Base-by-base conservation (phyloP, 2,113 vertebrate species). In the Pterocles burchelli region DNA sequence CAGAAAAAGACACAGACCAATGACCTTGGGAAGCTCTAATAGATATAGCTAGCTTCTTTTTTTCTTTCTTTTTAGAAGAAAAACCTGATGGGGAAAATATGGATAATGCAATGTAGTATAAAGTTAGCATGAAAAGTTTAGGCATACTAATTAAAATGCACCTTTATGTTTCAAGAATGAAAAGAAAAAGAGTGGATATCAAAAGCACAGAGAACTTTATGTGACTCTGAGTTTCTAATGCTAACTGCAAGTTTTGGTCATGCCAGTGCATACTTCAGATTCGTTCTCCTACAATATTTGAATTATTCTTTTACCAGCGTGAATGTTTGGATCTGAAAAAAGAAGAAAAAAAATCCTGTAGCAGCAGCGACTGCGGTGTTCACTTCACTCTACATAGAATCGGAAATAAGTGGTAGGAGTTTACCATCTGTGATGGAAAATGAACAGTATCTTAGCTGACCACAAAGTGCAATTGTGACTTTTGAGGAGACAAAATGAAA, bases 1-100 rank as follows among this genome's bases (percentile, higher is more conserved):
- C 92, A 61, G 38, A 96, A 97, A 96, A 94, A 98, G 97, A 97
- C 96, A 97, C 96, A 97, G 96, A 96, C 97, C 97, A 95, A 93
- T 95, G 98, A 98, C 98, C 98, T 98, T 99, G 98, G 97, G 76
- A 98, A 97, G 96, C 93, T 96, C 98, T 96, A 94, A 90, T 94
- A 95, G 91, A 93, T 89, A 3, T 13, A 92, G 84, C 90, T 52
- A 26, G 26, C 14, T 28, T 85, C 96, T 87, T 95, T 85, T 80
- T 36, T 43, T 19, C 21, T 28, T 17, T 22, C 49, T 54, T 57
- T 79, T 62, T 45, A 76, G 11, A 41, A 41, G 13, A 41, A 13
- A 41, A 41, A 41, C 41, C 71, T 79, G n/a, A 75, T 77, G 10
- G 28, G 26, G 24, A 88, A 65, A 96, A 75, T n/a, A 84, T 36